A percentile compares a stretch with the other conserved stretches of the same genome.
Conservation (phyloP, 2,888 invertebrate species). For the Belgica antarctica region DNA sequence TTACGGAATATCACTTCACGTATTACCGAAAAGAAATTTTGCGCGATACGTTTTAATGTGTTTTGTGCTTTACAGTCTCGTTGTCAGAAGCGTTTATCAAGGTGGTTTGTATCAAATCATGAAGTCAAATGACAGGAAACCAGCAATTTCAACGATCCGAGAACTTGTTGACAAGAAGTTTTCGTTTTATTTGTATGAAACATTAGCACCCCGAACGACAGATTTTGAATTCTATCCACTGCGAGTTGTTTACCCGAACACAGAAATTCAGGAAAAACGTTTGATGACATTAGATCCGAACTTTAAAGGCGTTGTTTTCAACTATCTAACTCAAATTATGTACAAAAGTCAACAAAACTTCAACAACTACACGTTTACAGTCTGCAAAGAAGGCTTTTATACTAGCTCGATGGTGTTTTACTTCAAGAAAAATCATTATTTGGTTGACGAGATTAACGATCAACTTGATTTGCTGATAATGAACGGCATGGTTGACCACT, state of each 20-base stretch:
- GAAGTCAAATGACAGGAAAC: conserved; percentile 6
- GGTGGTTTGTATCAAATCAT: conserved; percentile 13
- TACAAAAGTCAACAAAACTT: conserved; percentile 6
- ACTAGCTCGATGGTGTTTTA: conserved; percentile 25
- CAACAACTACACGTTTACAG: conserved; percentile 12
- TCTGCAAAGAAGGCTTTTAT: conserved; percentile 19
- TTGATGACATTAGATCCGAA: not conserved
- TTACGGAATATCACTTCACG: too few relatives aligned
- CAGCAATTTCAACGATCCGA: not conserved
- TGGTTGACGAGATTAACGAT: conserved; percentile 18
- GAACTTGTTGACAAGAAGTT: not conserved
- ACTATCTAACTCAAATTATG: not conserved
- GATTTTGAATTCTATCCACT: not conserved
- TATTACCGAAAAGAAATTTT: conserved; percentile 24
- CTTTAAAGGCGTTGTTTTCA: conserved; percentile 19
- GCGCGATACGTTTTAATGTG: not conserved
- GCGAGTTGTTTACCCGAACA: not conserved
- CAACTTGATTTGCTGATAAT: not conserved
- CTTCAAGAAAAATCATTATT: conserved; percentile 15
- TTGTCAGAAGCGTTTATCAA: conserved; percentile 29
- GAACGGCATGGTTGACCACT: conserved; percentile 14
- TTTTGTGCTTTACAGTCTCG: not conserved
- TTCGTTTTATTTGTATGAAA: conserved; percentile 8
- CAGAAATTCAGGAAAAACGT: not conserved
- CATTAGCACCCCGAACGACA: not conserved